A percentile compares a stretch with the other conserved stretches of the same genome.
phyloP scores from a whole-genome alignment of 2,888 invertebrate genomes.

The Brachypterus glaber region DNA sequence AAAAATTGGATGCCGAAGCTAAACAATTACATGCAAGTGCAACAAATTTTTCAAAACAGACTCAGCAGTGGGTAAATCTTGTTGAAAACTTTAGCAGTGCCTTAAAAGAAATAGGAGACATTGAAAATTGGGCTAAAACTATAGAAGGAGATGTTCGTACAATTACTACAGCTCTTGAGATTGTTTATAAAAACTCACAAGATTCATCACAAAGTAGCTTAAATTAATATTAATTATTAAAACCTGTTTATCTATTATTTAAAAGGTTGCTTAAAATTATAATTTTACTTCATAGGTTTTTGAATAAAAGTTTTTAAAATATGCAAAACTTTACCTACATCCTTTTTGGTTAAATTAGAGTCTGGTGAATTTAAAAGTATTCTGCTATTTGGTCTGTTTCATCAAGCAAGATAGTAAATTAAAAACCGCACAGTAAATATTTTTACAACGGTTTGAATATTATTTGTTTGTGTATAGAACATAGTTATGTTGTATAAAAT shows the following conservation, averaged over 20 bases:
- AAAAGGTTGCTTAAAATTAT: too few relatives aligned
- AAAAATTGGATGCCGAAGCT: slow-evolving; percentile 93
- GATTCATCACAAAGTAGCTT: slow-evolving; percentile 27
- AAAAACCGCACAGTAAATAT: too few relatives aligned
- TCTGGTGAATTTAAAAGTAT: too few relatives aligned
- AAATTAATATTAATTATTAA: slow-evolving; percentile 6
- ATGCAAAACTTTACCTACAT: too few relatives aligned
- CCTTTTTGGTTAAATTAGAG: too few relatives aligned
- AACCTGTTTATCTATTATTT: slow-evolving; percentile 4
- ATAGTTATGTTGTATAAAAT: too few relatives aligned
- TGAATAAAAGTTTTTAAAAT: too few relatives aligned
- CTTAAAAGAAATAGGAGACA: slow-evolving; percentile 94
- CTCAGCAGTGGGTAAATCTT: slow-evolving; percentile 91
- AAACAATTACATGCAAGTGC: slow-evolving; percentile 91
- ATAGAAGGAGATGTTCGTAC: slow-evolving; percentile 94
- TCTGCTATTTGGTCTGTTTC: too few relatives aligned
- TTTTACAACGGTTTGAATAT: too few relatives aligned
- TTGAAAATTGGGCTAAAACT: slow-evolving; percentile 95
- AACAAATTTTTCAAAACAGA: slow-evolving; percentile 90
- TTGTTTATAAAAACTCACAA: slow-evolving; percentile 74
- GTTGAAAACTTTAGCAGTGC: slow-evolving; percentile 82
- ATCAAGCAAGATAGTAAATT: too few relatives aligned
- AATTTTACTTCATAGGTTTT: too few relatives aligned
- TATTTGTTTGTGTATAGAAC: too few relatives aligned
- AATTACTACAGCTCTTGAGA: slow-evolving; percentile 84